Evolutionary conservation across 2,888 invertebrate species (phyloP), one percentile per base, ranked within the genome.

Genomic region (Corbicula japonica): DNA sequence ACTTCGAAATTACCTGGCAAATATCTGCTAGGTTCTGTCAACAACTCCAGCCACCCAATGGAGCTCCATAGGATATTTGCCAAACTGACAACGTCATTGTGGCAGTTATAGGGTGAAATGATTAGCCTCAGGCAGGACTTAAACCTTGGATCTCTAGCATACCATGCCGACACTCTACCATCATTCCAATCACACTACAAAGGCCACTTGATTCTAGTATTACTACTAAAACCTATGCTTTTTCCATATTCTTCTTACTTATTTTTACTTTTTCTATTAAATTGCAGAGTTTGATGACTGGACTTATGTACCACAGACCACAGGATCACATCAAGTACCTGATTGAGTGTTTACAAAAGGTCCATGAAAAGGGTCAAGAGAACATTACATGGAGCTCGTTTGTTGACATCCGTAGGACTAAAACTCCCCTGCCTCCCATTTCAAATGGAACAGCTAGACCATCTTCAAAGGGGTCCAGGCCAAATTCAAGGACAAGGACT

Each of bases 201-300:
- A n/a, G n/a, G n/a, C n/a, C n/a, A n/a, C n/a, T n/a, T n/a, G n/a
- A n/a, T n/a, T n/a, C n/a, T n/a, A n/a, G n/a, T n/a, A n/a, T n/a
- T n/a, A n/a, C n/a, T n/a, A n/a, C n/a, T n/a, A n/a, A n/a, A n/a
- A 10, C 38, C 38, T 38, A 15, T 38, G 41, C 8, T 15, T 38
- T 38, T 38, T 12, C 8, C 41, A 38, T 38, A 12, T 8, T 38
- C 41, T 12, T 38, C 15, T n/a, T 46, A 21, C 46, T 8, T 28
- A 6, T 23, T 52, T 52, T 28, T 52, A 15, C 21, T 52, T 3
- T 18, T 52, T 52, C 61, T 66, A 23, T 32, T 54, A 38, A 61
- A 8, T 80, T 88, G 84, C 88, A 94, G 94, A 94, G 94, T 76
- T 86, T 94, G 48, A 94, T 94, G 94, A 94, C 94, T 38, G 94